phyloP scores from a whole-genome alignment of 1,140 invertebrate genomes.

The Drosophila burlai region DNA sequence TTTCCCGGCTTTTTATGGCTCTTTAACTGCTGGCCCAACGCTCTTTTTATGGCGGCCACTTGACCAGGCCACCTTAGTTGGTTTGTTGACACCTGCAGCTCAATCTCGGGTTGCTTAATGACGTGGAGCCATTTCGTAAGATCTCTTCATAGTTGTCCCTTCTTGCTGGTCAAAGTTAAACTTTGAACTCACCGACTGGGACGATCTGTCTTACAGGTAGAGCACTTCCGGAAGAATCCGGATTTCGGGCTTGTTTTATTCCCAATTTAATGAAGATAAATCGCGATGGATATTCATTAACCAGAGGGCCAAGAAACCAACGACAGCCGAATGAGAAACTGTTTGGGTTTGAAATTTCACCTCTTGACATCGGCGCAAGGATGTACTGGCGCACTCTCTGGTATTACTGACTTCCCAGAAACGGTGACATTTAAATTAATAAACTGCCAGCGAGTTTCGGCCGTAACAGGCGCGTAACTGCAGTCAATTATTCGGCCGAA shows the following conservation, averaged over 20 bases:
- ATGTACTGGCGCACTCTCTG: constrained; percentile 11
- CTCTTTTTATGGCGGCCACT: constrained; percentile 66
- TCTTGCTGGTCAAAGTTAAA: constrained; percentile 3
- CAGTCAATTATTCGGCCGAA: constrained; percentile 72
- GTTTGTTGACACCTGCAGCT: constrained; percentile 70
- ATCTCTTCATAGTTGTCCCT: constrained; percentile 50
- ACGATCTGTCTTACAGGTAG: constrained; percentile 47
- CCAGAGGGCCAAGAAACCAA: neutral
- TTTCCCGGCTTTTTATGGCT: constrained; percentile 54
- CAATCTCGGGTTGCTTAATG: constrained; percentile 16
- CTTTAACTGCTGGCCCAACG: constrained; percentile 64
- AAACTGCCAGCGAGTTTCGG: constrained; percentile 49
- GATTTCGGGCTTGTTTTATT: constrained; percentile 24
- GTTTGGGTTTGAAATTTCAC: constrained; percentile 84
- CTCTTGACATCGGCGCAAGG: constrained; percentile 64
- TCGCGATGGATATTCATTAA: constrained; percentile 42
- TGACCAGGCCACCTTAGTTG: constrained; percentile 60
- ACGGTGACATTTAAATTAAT: constrained; percentile 82
- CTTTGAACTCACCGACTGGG: constrained; percentile 48
- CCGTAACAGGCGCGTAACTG: constrained; percentile 64
- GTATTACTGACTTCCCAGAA: constrained; percentile 7
- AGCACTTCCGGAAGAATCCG: constrained; percentile 57
- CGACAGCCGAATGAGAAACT: constrained; percentile 28
- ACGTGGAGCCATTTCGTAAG: constrained; percentile 12
- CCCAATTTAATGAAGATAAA: constrained; percentile 73